These are phyloP conservation scores for Oncopodura yosiiana DNA, from an alignment of 1,140 invertebrate genomes.

Conservation along the genomic window DNA sequence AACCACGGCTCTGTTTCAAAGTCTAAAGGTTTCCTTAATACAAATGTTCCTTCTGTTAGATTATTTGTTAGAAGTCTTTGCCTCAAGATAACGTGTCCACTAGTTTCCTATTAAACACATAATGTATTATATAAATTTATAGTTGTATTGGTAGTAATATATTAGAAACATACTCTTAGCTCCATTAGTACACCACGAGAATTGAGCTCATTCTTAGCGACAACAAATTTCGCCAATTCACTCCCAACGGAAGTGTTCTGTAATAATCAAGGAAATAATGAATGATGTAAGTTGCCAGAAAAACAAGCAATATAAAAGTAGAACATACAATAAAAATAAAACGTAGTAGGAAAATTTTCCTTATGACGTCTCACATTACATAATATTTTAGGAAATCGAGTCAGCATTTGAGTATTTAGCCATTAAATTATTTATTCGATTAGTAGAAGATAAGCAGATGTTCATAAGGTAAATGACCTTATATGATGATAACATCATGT, in stretches of 20 bases:
- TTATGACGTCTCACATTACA: no score
- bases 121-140: neutral
- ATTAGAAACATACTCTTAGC: slow-evolving; percentile 23
- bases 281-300: no score
- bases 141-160: neutral
- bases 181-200: slow-evolving; percentile 28
- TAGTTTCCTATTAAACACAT: slow-evolving; percentile 14
- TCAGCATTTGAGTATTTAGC: no score
- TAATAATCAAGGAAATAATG: no score
- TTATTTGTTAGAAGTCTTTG: slow-evolving; percentile 31
- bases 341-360: no score
- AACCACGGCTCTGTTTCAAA: slow-evolving; percentile 35
- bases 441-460: no score
- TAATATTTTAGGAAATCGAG: no score
- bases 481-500: no score
- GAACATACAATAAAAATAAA: no score
- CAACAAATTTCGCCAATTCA: slow-evolving; percentile 24
- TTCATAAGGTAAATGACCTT: no score
- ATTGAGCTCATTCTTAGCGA: slow-evolving; percentile 32
- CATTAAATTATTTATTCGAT: no score
- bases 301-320: no score
- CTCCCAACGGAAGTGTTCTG: slow-evolving; percentile 24
- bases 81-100: slow-evolving; percentile 21
- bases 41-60: slow-evolving; percentile 28
- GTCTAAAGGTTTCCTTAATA: slow-evolving; percentile 28